Conservation (phyloP, 2,888 invertebrate species). For the Steromphala cineraria region DNA sequence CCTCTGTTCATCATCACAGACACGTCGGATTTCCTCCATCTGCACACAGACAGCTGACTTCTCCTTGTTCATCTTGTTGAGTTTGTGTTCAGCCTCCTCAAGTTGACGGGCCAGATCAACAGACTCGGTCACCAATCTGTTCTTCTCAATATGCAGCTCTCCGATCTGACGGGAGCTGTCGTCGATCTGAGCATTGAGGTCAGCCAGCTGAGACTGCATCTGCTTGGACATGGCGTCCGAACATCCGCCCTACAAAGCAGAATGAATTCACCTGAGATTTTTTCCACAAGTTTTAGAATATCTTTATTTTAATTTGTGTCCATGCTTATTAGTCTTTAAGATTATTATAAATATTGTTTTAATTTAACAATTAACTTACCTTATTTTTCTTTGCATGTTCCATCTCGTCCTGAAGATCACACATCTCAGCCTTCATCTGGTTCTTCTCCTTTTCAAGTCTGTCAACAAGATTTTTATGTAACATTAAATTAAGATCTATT, state of each 20-base stretch:
- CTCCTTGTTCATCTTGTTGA: slow-evolving; percentile 94
- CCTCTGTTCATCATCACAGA: slow-evolving; percentile 93
- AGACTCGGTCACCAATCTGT: slow-evolving; percentile 98
- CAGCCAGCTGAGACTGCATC: slow-evolving; percentile 95
- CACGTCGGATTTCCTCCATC: slow-evolving; percentile 97
- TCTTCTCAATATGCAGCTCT: slow-evolving; percentile 89
- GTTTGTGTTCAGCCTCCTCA: slow-evolving; percentile 98
- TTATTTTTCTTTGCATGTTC: slow-evolving; percentile 7
- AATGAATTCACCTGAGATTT: neutral
- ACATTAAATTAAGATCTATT: too few species aligned
- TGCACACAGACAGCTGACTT: slow-evolving; percentile 95
- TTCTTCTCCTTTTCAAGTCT: slow-evolving; percentile 18
- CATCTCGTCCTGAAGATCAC: slow-evolving; percentile 5
- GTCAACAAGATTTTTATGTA: neutral
- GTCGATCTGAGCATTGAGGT: slow-evolving; percentile 95
- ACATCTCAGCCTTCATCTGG: slow-evolving; percentile 6
- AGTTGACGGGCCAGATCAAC: slow-evolving; percentile 95
- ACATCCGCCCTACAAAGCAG: slow-evolving; percentile 81
- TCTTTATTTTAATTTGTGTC: too few species aligned
- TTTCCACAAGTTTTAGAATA: too few species aligned
- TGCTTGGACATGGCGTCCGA: slow-evolving; percentile 99
- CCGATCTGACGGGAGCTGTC: slow-evolving; percentile 97
- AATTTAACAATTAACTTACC: neutral
- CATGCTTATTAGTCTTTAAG: too few species aligned
- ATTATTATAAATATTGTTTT: too few species aligned